These are phyloP conservation scores for Typhlichthys subterraneus DNA, from an alignment of 2,797 vertebrate genomes.

Conservation along the genomic window DNA sequence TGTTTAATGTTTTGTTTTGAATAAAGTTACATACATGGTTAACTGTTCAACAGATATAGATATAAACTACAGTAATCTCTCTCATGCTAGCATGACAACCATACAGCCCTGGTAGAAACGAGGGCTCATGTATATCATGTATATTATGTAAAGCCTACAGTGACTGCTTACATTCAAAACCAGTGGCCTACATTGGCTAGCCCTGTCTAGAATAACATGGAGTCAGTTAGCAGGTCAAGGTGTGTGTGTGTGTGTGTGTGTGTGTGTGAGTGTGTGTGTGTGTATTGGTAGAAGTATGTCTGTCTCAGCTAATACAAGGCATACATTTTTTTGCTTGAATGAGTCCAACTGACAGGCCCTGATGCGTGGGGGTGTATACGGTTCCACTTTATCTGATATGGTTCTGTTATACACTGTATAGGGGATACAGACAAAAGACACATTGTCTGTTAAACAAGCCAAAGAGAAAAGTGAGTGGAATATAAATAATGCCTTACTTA, in stretches of 20 bases:
- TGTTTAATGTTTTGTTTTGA: too few species aligned
- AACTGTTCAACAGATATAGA: background rate
- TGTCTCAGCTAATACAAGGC: constrained; percentile 30
- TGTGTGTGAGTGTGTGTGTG: constrained; percentile 18
- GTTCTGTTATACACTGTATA: too few species aligned
- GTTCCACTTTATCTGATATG: background rate
- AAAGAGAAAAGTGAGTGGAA: too few species aligned
- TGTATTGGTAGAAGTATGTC: background rate
- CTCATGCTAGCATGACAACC: background rate
- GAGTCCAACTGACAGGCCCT: constrained; percentile 20
- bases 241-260: constrained; percentile 22
- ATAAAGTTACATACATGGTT: too few species aligned
- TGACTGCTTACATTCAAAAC: constrained; percentile 48
- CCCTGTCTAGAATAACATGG: constrained; percentile 34
- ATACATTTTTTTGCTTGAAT: constrained; percentile 18
- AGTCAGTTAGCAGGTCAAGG: constrained; percentile 21
- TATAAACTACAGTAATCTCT: constrained; percentile 1
- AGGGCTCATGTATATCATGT: constrained; percentile 19
- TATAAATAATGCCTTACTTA: too few species aligned
- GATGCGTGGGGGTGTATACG: constrained; percentile 7
- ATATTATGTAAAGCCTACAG: constrained; percentile 40
- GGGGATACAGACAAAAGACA: too few species aligned
- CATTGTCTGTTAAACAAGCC: too few species aligned
- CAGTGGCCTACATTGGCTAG: constrained; percentile 41
- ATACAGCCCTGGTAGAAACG: background rate